Base-by-base conservation (phyloP, 1,140 invertebrate genomes). In the Calosoma granatense region DNA sequence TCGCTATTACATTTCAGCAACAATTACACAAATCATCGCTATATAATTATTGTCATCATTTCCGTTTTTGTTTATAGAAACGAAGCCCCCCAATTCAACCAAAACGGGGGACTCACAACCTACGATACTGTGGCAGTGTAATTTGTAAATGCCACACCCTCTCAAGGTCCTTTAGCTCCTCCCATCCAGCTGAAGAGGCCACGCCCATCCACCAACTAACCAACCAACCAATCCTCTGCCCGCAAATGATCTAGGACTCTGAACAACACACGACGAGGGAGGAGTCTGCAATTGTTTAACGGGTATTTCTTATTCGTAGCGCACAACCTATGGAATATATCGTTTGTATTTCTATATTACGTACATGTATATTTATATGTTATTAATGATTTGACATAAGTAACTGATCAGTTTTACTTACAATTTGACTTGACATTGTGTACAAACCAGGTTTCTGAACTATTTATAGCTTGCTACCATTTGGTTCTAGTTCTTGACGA, bases 81-180 rank as follows among this genome's bases (percentile, higher is more conserved):
- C 86, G 87, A 91, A 90, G 85, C 81, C 79, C 78, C 80, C 78
- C 83, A 86, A 80, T 72, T 78, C 74, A 74, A 74, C 69, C 74
- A 75, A 72, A 71, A 69, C 76, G 81, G 84, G 80, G 87, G 88
- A 87, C 84, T 91, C 87, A 90, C 90, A 90, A 85, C 90, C 86
- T 92, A 92, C 87, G 88, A 92, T 90, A 91, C 88, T 89, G 85
- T 92, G 88, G 89, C 89, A 90, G 88, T 92, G 87, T 92, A 91
- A 92, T 81, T 83, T 92, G 83, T 92, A 89, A 84, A 77, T 56
- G 53, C 53, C 23, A 17, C 57, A 36, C 39, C 9, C 22, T 14
- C 21, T 36, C 54, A 15, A 6, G n/a, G n/a, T n/a, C n/a, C 26
- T 6, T 36, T 9, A 36, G 26, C n/a, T 9, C 26, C 26, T 36